These are phyloP conservation scores for Ptychochromis oligacanthus DNA, from an alignment of 2,113 vertebrate species.

Conservation along the genomic window DNA sequence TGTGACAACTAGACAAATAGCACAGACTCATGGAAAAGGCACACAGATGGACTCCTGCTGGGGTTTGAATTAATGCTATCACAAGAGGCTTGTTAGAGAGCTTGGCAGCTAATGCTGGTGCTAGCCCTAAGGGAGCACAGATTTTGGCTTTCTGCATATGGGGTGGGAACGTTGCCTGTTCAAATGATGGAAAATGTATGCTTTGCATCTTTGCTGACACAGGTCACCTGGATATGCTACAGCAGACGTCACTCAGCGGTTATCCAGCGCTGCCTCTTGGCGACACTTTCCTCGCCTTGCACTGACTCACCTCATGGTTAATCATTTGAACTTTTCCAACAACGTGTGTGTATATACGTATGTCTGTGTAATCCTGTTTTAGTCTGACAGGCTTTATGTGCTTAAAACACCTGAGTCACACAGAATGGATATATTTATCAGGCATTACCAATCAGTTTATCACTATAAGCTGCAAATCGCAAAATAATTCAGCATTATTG, in stretches of 20 bases:
- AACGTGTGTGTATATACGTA: rapidly evolving
- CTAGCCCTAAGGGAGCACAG: background rate
- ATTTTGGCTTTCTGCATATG: background rate
- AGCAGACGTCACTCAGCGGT: no score
- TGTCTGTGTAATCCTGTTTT: background rate
- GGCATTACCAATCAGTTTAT: background rate
- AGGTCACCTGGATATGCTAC: no score
- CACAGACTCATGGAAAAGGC: background rate
- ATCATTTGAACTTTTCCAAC: background rate
- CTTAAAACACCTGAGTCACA: background rate
- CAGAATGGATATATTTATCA: background rate
- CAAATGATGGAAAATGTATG: background rate
- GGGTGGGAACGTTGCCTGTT: background rate
- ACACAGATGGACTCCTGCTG: background rate
- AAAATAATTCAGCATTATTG: background rate
- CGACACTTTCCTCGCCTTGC: no score
- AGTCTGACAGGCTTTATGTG: background rate
- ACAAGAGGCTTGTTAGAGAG: background rate
- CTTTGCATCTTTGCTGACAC: background rate
- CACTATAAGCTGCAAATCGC: background rate
- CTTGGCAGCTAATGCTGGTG: background rate
- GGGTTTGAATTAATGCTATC: background rate
- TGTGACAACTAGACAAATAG: background rate
- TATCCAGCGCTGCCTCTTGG: no score
- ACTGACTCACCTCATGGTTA: no score